Evolutionary conservation across 2,888 invertebrate genomes (phyloP), one percentile per base, ranked within the genome.

Genomic region (Antheraea yamamai): DNA sequence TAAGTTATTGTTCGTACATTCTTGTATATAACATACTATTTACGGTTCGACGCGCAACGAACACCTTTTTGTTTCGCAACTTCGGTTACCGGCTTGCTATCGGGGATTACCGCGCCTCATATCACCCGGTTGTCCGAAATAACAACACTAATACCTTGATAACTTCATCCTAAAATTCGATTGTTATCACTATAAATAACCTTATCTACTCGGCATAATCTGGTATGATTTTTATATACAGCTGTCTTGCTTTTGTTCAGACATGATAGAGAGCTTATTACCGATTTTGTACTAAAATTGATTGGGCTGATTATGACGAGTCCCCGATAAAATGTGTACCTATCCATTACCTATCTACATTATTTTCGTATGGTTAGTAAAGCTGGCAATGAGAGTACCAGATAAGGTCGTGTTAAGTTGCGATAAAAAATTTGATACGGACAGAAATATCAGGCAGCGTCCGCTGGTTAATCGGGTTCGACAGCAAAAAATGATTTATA

Each of bases 211-310:
- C 74, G 75, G 77, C 77, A 85, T 85, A 84, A 85, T 85, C 83
- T 82, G 80, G 79, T 80, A 88, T 81, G 86, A 88, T 88, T 87
- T 89, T 86, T 84, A 83, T 84, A 85, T 83, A 85, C 82, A 79
- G 83, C 83, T 86, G 87, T 88, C 88, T 89, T 87, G 85, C 86
- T 88, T 87, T 86, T 82, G 81, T 84, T 80, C 80, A 80, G 81
- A 84, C 84, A 84, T 80, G 89, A 88, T 88, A 87, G 83, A 75
- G 75, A 74, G 84, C 81, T 86, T 91, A 92, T 91, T 90, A 79
- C 78, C 87, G 90, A 90, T 90, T 88, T 88, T 84, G 84, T 84
- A 85, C 84, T 84, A 84, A 89, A 90, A 90, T 92, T 91, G 91
- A 92, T 92, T 92, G 90, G 87, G 76, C 81, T 87, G 91, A 91